Evolutionary conservation across 2,888 invertebrate genomes (phyloP), one percentile per base, ranked within the genome.

Genomic region (Mylabris sibirica): DNA sequence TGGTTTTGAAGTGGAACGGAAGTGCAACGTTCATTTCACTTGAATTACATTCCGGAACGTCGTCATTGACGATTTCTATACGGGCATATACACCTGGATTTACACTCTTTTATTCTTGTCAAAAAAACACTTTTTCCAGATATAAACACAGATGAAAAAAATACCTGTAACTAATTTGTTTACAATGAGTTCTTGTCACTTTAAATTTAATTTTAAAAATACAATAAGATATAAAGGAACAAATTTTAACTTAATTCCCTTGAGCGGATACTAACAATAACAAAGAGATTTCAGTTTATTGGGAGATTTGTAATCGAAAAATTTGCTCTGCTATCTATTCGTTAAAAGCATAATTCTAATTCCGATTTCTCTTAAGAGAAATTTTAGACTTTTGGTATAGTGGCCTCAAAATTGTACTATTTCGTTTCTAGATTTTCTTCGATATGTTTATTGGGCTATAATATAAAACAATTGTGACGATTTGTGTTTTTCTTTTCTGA

Each of bases 21-120:
- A 69, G 60, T 69, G 65, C 63, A 63, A 59, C 41, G 68, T 69
- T 69, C 65, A 69, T 65, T 66, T 69, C 63, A 66, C 57, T 53
- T 38, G 65, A 59, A 63, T 60, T 63, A 53, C 22, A 41, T 38
- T 44, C 63, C 69, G 69, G 59, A 68, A 68, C 66, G 66, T 26
- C 66, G 66, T 17, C 60, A 66, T 63, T 69, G 69, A 68, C 12
- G 11, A 53, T 53, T 53, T 53, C 11, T 49, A 30, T 30, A 30
- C 5, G 30, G 30, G 30, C 30, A 49, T 49, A 49, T 49, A 49
- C 49, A 49, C 20, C 20, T 49, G 49, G 11, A 49, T 20, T 49
- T 49, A 20, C 8, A n/a, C 44, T 44, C 41, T 4, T n/a, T 9
- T n/a, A n/a, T 41, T 14, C 41, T 14, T 41, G 41, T n/a, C 8